Percentiles rank a stretch among this genome's conserved stretches.
These are phyloP conservation scores for Armadillidium nasatum DNA, from an alignment of 1,140 invertebrate species.

Conservation along the genomic window DNA sequence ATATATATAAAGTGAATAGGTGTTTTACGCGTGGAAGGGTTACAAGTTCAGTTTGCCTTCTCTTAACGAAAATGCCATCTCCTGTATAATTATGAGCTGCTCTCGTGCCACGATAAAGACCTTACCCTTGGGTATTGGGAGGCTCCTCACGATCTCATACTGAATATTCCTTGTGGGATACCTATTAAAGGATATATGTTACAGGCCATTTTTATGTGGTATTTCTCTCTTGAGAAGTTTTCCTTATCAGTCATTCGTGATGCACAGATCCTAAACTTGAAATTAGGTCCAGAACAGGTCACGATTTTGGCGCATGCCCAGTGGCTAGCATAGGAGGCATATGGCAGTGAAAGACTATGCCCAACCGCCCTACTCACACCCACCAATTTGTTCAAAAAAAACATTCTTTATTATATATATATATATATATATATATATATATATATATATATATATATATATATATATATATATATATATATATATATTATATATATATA, in stretches of 20 bases:
- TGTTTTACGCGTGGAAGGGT: background rate
- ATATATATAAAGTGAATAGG: too few species aligned
- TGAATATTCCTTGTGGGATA: background rate
- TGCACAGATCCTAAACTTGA: background rate
- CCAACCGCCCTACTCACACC: background rate
- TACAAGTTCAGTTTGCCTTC: background rate
- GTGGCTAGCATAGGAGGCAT: background rate
- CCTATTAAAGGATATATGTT: slow-evolving; percentile 1
- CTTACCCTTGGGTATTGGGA: slow-evolving; percentile 4
- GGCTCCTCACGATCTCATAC: slow-evolving; percentile 4
- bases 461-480: slow-evolving; percentile 8
- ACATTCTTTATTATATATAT: slow-evolving; percentile 6
- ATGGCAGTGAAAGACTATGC: background rate
- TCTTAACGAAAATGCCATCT: background rate
- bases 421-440: slow-evolving; percentile 15
- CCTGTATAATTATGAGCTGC: slow-evolving; percentile 7
- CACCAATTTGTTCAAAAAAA: background rate
- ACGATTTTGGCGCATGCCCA: slow-evolving; percentile 1
- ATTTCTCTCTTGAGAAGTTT: background rate
- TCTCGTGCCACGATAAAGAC: slow-evolving; percentile 7
- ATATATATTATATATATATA: slow-evolving; percentile 6
- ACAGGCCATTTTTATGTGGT: background rate
- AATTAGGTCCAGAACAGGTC: background rate
- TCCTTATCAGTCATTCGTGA: slow-evolving; percentile 1
- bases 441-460: slow-evolving; percentile 15